Percentiles rank a stretch among this genome's conserved stretches.
Evolutionary conservation across 2,113 vertebrate genomes (phyloP).

Genomic region (Diadophis punctatus): DNA sequence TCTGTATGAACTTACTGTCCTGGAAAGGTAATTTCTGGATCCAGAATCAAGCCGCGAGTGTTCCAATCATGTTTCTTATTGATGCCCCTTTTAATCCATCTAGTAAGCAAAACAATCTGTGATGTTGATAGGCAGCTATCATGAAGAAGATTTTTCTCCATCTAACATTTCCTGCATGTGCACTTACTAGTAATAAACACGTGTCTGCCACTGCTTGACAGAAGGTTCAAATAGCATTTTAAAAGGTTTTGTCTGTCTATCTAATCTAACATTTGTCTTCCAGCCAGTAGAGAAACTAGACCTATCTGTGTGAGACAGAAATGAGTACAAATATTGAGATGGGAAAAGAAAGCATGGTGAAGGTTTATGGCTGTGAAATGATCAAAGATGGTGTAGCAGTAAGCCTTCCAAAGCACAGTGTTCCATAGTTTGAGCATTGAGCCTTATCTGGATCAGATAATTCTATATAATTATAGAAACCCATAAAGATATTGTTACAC

Average conservation of each 20-base stretch:
- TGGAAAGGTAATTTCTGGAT: neutral
- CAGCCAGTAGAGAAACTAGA: neutral
- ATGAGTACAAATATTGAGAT: neutral
- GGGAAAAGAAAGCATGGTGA: neutral
- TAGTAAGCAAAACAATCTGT: neutral
- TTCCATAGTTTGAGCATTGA: neutral
- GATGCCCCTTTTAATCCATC: neutral
- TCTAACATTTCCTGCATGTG: neutral
- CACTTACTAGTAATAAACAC: neutral
- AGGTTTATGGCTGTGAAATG: neutral
- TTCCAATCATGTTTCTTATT: neutral
- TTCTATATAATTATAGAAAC: neutral
- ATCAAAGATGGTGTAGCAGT: neutral
- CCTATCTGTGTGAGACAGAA: neutral
- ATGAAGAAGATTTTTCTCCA: neutral
- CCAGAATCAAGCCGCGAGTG: neutral
- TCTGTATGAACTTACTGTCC: neutral
- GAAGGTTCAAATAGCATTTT: neutral
- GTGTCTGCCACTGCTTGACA: neutral
- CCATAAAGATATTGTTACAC: neutral
- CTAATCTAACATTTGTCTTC: neutral
- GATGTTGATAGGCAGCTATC: neutral
- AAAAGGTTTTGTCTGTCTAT: neutral
- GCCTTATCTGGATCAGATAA: neutral
- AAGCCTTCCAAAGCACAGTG: neutral